Evolutionary conservation across 2,113 vertebrate species (phyloP), one percentile per base, ranked within the genome.

Genomic region (Cathartes aura): DNA sequence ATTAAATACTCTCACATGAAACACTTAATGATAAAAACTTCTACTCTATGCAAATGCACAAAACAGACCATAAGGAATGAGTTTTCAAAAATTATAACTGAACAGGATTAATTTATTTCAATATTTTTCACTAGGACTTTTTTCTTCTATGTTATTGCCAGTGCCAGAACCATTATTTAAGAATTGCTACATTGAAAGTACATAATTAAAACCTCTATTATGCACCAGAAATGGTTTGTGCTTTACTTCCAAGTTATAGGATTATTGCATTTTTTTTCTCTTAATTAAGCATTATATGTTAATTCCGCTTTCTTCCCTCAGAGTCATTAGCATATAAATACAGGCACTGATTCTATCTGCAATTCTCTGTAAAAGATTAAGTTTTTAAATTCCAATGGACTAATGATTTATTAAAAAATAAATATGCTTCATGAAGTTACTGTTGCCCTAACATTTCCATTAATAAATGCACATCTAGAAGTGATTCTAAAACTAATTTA

Each of bases 271-370:
- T n/a, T 93, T 93, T 95, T 96, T 82, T 36, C 32, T 92, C 90
- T 95, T 97, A 98, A 97, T 98, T 97, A 97, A 97, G 56, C 48
- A 94, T 88, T 95, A 95, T 93, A 96, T 96, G 87, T 74, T 97
- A 97, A 97, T 96, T 98, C 50, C 96, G 47, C 88, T 97, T 96
- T 97, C 83, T 96, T 96, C 83, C 55, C 29, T 82, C 90, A 40
- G 22, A 96, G n/a, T 89, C 78, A 97, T 96, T 97, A 96, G 92
- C 89, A 98, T 95, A 91, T 67, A 97, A 97, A 97, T 95, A 36
- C 30, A 96, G 85, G 59, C 55, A 79, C 47, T 90, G 71, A 93
- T 90, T 93, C 55, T 78, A 67, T 93, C 85, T 91, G 68, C 74
- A 96, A 82, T 78, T 96, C 70, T 88, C 58, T 96, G 82, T 86